phyloP scores from a whole-genome alignment of 2,797 vertebrate genomes.

The Amblyraja radiata region DNA sequence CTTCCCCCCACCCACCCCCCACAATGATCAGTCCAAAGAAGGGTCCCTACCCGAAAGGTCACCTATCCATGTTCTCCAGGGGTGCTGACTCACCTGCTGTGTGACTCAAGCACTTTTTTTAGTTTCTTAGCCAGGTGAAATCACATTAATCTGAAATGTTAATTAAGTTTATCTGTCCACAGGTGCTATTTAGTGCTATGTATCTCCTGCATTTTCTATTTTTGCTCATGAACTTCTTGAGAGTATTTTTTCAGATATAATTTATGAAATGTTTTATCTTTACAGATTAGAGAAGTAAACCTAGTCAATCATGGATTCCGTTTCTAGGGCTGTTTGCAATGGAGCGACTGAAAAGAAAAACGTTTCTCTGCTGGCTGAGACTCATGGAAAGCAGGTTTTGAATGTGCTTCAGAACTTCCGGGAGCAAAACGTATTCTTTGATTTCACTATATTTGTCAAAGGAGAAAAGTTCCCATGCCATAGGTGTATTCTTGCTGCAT shows the following conservation, averaged over 20 bases:
- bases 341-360: conserved; percentile 64
- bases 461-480: conserved; percentile 81
- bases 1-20: too few species aligned
- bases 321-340: conserved; percentile 57
- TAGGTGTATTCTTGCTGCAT: conserved; percentile 85
- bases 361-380: conserved; percentile 68
- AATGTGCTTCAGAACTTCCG: conserved; percentile 76
- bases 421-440: conserved; percentile 77
- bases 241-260: not conserved
- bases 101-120: too few species aligned
- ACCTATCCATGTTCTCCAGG: too few species aligned
- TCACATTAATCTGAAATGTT: too few species aligned
- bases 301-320: conserved; percentile 45
- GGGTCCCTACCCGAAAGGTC: too few species aligned
- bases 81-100: too few species aligned
- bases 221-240: not conserved
- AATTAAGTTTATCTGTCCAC: too few species aligned
- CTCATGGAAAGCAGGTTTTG: conserved; percentile 81
- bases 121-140: too few species aligned
- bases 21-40: too few species aligned
- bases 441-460: conserved; percentile 82
- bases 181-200: too few species aligned
- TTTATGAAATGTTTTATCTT: conserved; percentile 7
- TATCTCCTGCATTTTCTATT: too few species aligned
- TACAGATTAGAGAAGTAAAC: conserved; percentile 16